phyloP scores from a whole-genome alignment of 1,140 invertebrate species.

The Drosophila sucinea region DNA sequence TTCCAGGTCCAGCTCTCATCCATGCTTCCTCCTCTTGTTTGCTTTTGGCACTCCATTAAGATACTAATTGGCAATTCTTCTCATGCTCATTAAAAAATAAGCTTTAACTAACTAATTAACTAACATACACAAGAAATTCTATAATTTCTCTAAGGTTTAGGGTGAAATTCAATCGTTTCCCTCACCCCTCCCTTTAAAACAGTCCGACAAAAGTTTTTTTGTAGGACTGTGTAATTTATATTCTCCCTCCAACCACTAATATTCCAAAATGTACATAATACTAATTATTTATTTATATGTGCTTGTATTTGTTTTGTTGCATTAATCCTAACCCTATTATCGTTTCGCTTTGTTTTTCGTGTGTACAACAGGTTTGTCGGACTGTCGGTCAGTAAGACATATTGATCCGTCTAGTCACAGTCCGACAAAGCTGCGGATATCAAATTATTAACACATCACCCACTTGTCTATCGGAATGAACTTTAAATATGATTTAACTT shows the following conservation, averaged over 20 bases:
- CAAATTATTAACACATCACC: too few species aligned
- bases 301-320: too few species aligned
- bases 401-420: too few species aligned
- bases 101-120: not conserved
- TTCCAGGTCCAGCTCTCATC: conserved; percentile 36
- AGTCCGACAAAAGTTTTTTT: not conserved
- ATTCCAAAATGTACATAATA: not conserved
- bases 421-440: too few species aligned
- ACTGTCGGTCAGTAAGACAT: too few species aligned
- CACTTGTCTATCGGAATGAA: not conserved
- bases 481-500: not conserved
- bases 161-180: not conserved
- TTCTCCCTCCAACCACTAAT: not conserved
- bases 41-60: conserved; percentile 10
- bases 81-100: conserved; percentile 3
- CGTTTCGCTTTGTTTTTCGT: not conserved
- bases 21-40: conserved; percentile 21
- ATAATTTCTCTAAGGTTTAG: not conserved
- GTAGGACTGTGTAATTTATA: not conserved
- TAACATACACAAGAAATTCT: not conserved
- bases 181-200: not conserved
- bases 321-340: not conserved
- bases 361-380: not conserved
- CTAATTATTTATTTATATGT: not conserved
- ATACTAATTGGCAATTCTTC: conserved; percentile 14